Evolutionary conservation across 2,113 vertebrate genomes (phyloP), one percentile per base, ranked within the genome.

Genomic region (Xiphias gladius): DNA sequence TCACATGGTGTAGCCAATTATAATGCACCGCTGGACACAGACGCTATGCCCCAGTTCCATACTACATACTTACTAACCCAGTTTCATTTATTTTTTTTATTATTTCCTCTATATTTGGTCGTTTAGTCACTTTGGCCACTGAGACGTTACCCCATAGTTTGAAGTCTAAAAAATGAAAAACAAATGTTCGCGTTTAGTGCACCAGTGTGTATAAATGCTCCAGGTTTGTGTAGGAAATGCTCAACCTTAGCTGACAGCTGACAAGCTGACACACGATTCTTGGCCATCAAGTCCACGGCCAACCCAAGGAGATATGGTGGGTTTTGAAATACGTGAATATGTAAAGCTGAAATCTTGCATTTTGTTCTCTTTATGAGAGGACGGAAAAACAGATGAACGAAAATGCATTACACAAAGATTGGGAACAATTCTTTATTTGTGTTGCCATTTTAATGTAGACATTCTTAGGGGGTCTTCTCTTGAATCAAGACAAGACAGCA

Each of bases 201-300:
- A 58, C 30, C 2, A 13, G 13, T 13, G 54, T 55, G 54, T 24
- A 55, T 24, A 24, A 55, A 24, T 55, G n/a, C 11, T 57, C 54
- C 55, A 46, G 30, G 30, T 19, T 24, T 46, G 24, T 46, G 50
- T 24, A 57, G 20, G 52, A 67, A 35, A 77, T 35, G 52, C 26
- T 41, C n/a, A 57, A 17, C 26, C n/a, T 32, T 64, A 48, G 22
- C 64, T 59, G 64, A 20, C 64, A 68, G 28, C 63, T 59, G n/a
- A 43, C n/a, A 48, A 22, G n/a, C n/a, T n/a, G 5, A 4, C 14
- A 76, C 74, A 46, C 16, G 8, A 4, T 28, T 52, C 32, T 52
- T 61, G 26, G 28, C 5, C 58, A 17, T 32, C 24, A 16, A 28
- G 55, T 19, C 52, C 52, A 61, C 5, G 2, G 48, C 5, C 2